Conservation (phyloP, 1,140 invertebrate species). For the Drosophila pseudoobscura region DNA sequence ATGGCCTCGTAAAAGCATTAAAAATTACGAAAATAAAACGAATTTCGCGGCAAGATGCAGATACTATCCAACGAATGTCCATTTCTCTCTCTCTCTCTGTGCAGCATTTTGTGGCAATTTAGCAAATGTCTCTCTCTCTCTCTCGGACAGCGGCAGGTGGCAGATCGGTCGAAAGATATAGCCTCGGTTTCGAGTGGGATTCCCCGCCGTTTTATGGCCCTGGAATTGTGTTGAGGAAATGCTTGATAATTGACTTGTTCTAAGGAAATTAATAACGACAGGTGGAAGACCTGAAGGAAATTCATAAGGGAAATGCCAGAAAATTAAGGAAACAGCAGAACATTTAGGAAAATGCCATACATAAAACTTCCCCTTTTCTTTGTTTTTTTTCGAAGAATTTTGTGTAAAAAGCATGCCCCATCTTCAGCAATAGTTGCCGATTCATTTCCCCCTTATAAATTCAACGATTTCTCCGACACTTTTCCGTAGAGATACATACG, state of each 20-base stretch:
- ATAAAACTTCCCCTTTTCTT: too few species aligned
- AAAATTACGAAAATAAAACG: slow-evolving; percentile 67
- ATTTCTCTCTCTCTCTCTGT: slow-evolving; percentile 6
- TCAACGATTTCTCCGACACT: too few species aligned
- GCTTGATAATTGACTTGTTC: slow-evolving; percentile 32
- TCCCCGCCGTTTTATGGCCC: slow-evolving; percentile 31
- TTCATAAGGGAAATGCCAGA: neutral
- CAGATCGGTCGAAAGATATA: slow-evolving; percentile 21
- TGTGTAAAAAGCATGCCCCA: too few species aligned
- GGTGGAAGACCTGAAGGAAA: slow-evolving; percentile 10
- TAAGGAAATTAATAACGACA: neutral
- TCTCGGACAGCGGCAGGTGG: slow-evolving; percentile 7
- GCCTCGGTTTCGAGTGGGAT: neutral
- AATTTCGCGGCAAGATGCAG: slow-evolving; percentile 32
- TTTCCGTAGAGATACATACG: too few species aligned
- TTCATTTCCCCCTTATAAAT: too few species aligned
- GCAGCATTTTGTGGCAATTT: too few species aligned
- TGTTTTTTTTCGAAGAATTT: too few species aligned
- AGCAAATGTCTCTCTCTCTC: neutral
- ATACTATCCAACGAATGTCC: slow-evolving; percentile 14
- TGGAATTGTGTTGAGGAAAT: slow-evolving; percentile 39
- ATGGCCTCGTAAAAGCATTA: slow-evolving; percentile 75
- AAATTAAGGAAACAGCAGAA: too few species aligned
- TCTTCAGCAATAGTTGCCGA: too few species aligned
- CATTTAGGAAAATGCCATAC: too few species aligned